Evolutionary conservation across 2,888 invertebrate species (phyloP).

Genomic region (Phania funesta): DNA sequence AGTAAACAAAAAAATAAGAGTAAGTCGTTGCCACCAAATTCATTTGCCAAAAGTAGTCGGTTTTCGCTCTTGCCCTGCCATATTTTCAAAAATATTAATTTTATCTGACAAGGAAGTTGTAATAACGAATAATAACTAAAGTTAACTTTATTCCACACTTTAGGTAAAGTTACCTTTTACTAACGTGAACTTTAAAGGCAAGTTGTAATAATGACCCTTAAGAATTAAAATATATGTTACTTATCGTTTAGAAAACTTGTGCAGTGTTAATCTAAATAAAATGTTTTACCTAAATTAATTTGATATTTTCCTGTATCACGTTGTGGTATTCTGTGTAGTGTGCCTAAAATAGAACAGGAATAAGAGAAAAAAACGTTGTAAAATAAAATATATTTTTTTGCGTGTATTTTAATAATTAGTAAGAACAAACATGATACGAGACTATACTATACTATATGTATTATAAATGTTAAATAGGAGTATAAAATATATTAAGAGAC

Average conservation of each 20-base stretch:
- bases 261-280: slow-evolving; percentile 42
- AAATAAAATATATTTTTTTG: slow-evolving; percentile 20
- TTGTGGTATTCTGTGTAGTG: slow-evolving; percentile 79
- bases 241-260: slow-evolving; percentile 17
- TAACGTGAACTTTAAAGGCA: no score
- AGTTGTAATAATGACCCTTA: no score
- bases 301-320: slow-evolving; percentile 80
- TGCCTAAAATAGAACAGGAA: slow-evolving; percentile 76
- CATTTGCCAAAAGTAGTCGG: no score
- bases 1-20: no score
- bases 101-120: no score
- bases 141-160: no score
- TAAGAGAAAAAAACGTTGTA: slow-evolving; percentile 60
- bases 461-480: slow-evolving; percentile 10
- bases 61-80: no score
- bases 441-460: background rate
- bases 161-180: no score
- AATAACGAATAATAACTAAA: no score
- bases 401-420: slow-evolving; percentile 30
- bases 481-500: slow-evolving; percentile 4
- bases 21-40: no score
- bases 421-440: slow-evolving; percentile 34
- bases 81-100: no score
- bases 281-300: slow-evolving; percentile 78
- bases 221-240: no score